Base-by-base conservation (phyloP, 2,113 vertebrate genomes). In the Galemys pyrenaicus region DNA sequence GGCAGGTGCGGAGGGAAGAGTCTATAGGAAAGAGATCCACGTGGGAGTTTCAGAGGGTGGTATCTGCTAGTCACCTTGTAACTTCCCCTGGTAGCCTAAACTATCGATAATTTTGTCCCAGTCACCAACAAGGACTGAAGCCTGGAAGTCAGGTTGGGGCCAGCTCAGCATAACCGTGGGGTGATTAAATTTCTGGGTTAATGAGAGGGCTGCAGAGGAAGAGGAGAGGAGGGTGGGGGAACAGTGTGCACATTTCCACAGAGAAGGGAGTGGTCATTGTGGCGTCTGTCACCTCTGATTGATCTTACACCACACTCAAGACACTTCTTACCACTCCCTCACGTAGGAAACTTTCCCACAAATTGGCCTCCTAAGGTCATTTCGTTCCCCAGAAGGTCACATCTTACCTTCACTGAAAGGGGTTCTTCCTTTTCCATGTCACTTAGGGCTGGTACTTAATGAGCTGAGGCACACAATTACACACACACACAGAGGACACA, bases 271-370 rank as follows among this genome's bases (percentile, higher is more conserved):
- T 11, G 9, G 64, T 46, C 16, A 39, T 73, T 49, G 73, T 73
- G 46, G 30, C 7, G 20, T 56, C 19, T 80, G n/a, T 74, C n/a
- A 37, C 16, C 9, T 89, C 49, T 39, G 37, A 88, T 83, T 83
- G 78, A 83, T 17, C 22, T 85, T 89, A 32, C 17, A 13, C 41
- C 22, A 65, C 4, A 30, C 12, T 89, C 39, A 60, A 75, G 22
- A 75, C 11, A 9, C 26, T 0, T 4, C 9, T 11, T 65, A n/a
- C 20, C 20, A 28, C 28, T 15, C 9, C 2, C 16, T 9, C 46
- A 6, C 39, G 11, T 16, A 2, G 4, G 35, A 8, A 13, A 67
- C 9, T 5, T 77, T 58, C 49, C 79, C 28, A 24, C 4, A 60
- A 5, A 8, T 84, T 65, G 39, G 20, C 6, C 41, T 32, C 82